phyloP scores from a whole-genome alignment of 2,113 vertebrate genomes.

The Peromyscus polionotus region DNA sequence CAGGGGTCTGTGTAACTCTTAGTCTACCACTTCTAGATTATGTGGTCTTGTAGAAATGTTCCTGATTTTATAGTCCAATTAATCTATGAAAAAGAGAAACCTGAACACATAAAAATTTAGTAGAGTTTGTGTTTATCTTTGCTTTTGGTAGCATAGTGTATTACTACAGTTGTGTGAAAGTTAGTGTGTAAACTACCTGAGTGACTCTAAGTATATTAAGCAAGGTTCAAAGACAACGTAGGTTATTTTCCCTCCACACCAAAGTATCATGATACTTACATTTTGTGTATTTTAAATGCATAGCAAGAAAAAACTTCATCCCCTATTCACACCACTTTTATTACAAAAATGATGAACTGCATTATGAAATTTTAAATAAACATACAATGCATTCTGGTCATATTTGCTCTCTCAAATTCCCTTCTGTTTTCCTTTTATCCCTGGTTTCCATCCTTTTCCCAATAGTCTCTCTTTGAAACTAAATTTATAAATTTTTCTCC shows the following conservation, averaged over 20 bases:
- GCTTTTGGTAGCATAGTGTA: background rate
- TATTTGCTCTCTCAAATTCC: no score
- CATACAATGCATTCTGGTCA: no score
- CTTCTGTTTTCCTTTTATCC: no score
- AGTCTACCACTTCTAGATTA: background rate
- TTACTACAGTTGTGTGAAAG: conserved; percentile 13
- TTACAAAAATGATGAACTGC: background rate
- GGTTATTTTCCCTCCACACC: background rate
- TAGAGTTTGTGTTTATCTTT: conserved; percentile 37
- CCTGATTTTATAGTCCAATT: conserved; percentile 35
- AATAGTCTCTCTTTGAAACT: no score
- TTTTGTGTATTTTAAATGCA: conserved; percentile 5
- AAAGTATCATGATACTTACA: conserved; percentile 5
- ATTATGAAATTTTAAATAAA: no score
- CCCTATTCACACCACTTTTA: background rate
- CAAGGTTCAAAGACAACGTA: conserved; percentile 34
- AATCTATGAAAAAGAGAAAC: background rate
- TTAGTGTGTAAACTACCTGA: background rate
- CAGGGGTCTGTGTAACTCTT: background rate
- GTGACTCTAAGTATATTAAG: conserved; percentile 21
- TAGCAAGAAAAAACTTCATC: conserved; percentile 20
- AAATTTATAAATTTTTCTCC: no score
- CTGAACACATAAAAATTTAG: background rate
- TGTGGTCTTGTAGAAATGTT: background rate
- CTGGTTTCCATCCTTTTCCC: no score